Percentiles rank a stretch among this genome's conserved stretches.
These are phyloP conservation scores for Notolabrus celidotus DNA, from an alignment of 2,797 vertebrate genomes.

Conservation along the genomic window DNA sequence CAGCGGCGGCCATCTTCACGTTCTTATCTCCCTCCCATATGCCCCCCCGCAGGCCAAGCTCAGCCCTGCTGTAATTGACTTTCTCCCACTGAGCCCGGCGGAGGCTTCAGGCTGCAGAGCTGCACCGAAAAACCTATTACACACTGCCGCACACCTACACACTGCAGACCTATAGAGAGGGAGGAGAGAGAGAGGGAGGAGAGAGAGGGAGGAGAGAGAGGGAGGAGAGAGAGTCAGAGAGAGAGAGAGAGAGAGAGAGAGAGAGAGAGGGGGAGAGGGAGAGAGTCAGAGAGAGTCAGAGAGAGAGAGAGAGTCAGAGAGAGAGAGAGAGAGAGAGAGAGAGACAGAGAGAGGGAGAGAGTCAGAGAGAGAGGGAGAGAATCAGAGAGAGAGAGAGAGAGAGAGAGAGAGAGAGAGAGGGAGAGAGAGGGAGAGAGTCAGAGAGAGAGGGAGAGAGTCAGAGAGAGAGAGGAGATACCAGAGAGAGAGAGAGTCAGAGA, in stretches of 20 bases:
- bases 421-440: too few relatives aligned
- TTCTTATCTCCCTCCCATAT: conserved; percentile 89
- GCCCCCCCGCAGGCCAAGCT: conserved; percentile 88
- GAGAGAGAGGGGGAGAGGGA: too few relatives aligned
- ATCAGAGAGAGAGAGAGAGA: too few relatives aligned
- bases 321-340: too few relatives aligned
- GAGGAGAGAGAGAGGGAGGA: background rate
- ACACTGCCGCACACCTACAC: conserved; percentile 76
- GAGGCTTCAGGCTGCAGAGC: conserved; percentile 86
- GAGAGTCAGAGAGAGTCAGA: too few relatives aligned
- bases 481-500: too few relatives aligned
- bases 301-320: too few relatives aligned
- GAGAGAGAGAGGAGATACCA: too few relatives aligned
- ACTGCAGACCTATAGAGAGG: conserved; percentile 56
- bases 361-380: too few relatives aligned
- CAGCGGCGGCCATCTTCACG: conserved; percentile 83
- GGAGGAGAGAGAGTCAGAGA: conserved; percentile 13
- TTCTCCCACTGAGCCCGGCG: conserved; percentile 87
- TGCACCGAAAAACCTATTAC: conserved; percentile 84
- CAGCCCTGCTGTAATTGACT: conserved; percentile 90
- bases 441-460: too few relatives aligned
- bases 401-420: too few relatives aligned
- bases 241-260: conserved; percentile 3
- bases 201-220: conserved; percentile 11
- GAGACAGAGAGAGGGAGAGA: too few relatives aligned